These are phyloP conservation scores for Encarsia formosa DNA, from an alignment of 2,888 invertebrate species.

Conservation along the genomic window DNA sequence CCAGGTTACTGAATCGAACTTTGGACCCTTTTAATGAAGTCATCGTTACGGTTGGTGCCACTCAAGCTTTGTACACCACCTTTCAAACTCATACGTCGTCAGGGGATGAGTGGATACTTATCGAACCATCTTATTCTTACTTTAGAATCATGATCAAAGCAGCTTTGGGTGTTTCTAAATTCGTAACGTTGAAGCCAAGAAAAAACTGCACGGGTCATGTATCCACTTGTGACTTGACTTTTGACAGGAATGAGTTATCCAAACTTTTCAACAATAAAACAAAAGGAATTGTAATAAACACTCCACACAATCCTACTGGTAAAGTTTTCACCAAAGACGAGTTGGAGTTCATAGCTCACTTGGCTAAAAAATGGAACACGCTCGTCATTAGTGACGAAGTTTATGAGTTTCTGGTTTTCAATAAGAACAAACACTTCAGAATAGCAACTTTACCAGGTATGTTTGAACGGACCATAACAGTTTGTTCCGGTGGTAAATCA, in stretches of 20 bases:
- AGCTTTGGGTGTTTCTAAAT: too few relatives aligned
- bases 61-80: neutral
- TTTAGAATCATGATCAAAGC: too few relatives aligned
- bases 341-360: constrained; percentile 70
- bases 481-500: constrained; percentile 96
- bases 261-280: constrained; percentile 80
- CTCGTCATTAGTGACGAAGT: neutral
- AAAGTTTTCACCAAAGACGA: constrained; percentile 76
- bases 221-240: neutral
- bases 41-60: neutral
- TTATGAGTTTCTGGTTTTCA: neutral
- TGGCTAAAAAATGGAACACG: constrained; percentile 78
- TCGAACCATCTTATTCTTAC: too few relatives aligned
- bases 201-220: neutral
- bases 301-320: constrained; percentile 95
- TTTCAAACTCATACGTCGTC: neutral
- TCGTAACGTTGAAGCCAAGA: too few relatives aligned
- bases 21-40: neutral
- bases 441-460: constrained; percentile 90
- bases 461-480: constrained; percentile 96
- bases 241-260: constrained; percentile 59
- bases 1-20: neutral
- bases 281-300: constrained; percentile 92
- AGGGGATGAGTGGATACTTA: constrained; percentile 1
- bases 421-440: neutral